Conservation (phyloP, 2,888 invertebrate genomes). For the Entomobrya multifasciata region DNA sequence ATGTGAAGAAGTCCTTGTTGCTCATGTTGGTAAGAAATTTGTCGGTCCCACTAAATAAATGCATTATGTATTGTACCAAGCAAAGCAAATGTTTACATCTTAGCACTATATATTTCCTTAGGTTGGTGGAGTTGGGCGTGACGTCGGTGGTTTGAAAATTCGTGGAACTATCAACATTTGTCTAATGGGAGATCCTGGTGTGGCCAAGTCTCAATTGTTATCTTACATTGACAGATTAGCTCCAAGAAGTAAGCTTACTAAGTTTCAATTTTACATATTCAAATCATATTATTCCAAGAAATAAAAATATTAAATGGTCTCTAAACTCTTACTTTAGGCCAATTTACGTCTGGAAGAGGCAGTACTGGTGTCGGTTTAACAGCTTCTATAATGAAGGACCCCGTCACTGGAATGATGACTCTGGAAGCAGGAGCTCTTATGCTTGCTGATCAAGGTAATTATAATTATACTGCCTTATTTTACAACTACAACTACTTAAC, state of each 20-base stretch:
- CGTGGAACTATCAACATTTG: constrained; percentile 98
- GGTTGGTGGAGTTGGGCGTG: constrained; percentile 90
- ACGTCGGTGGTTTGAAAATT: constrained; percentile 98
- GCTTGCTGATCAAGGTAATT: constrained; percentile 93
- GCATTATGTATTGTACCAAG: neutral
- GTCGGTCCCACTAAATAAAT: too few species aligned
- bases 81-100: too few species aligned
- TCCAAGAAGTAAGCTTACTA: constrained; percentile 87
- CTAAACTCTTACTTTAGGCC: constrained; percentile 84
- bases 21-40: constrained; percentile 88
- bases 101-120: constrained; percentile 36
- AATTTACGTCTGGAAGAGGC: constrained; percentile 97
- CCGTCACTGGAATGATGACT: constrained; percentile 98
- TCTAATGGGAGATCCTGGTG: constrained; percentile 98
- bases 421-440: constrained; percentile 98
- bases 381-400: constrained; percentile 98
- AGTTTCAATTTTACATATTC: neutral
- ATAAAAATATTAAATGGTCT: too few species aligned
- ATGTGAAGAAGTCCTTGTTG: constrained; percentile 97
- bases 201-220: constrained; percentile 98
- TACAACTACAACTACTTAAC: too few species aligned
- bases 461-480: too few species aligned
- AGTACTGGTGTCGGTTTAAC: constrained; percentile 99
- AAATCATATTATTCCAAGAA: too few species aligned
- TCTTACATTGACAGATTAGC: constrained; percentile 96